phyloP scores from a whole-genome alignment of 2,113 vertebrate genomes.

The Oxygymnocypris stewartii region DNA sequence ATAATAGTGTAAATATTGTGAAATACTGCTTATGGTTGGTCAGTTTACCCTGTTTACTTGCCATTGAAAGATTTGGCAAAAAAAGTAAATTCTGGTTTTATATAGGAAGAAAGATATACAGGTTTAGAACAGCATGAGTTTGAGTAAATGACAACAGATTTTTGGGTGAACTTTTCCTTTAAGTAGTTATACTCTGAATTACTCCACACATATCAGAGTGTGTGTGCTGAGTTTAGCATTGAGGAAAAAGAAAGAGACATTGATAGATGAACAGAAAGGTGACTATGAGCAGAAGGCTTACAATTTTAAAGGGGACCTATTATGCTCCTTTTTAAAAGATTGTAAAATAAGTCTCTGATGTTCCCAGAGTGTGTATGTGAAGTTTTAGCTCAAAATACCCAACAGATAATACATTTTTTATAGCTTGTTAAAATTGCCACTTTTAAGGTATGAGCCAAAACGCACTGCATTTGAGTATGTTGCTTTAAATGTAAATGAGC shows the following conservation, averaged over 20 bases:
- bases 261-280: not conserved
- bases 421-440: too few relatives aligned
- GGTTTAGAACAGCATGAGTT: not conserved
- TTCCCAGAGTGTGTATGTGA: too few relatives aligned
- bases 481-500: too few relatives aligned
- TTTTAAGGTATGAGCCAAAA: too few relatives aligned
- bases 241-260: not conserved
- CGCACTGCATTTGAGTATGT: too few relatives aligned
- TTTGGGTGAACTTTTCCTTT: not conserved
- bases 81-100: not conserved
- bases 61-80: not conserved
- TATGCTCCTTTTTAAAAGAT: too few relatives aligned
- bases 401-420: too few relatives aligned
- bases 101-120: not conserved
- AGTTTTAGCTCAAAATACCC: too few relatives aligned
- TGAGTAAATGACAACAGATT: too few relatives aligned
- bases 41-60: not conserved
- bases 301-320: not conserved
- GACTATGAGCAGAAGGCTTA: not conserved
- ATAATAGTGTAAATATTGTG: not conserved
- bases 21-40: not conserved
- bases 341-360: too few relatives aligned
- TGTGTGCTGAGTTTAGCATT: too few relatives aligned
- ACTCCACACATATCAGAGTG: not conserved
- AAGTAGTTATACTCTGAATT: not conserved